Conservation (phyloP, 2,797 vertebrate species). For the Coilia nasus region DNA sequence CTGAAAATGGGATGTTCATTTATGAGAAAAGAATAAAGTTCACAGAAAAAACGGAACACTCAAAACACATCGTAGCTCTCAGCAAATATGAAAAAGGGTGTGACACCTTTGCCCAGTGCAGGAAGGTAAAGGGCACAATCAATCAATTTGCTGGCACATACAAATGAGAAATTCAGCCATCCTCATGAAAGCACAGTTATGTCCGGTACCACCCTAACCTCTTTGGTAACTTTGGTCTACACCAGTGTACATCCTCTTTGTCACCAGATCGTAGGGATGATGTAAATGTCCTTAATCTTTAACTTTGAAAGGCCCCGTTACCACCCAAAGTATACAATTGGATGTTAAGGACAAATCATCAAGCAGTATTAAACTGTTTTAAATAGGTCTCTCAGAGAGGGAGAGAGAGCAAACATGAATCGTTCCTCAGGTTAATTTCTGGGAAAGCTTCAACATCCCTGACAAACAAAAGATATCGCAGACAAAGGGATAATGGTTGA, state of each 20-base stretch:
- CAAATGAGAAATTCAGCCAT: slow-evolving; percentile 34
- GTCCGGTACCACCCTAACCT: slow-evolving; percentile 34
- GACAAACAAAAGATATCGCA: neutral
- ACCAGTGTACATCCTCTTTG: slow-evolving; percentile 40
- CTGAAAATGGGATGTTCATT: neutral
- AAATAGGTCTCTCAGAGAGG: neutral
- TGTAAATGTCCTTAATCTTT: slow-evolving; percentile 54
- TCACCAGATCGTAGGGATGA: slow-evolving; percentile 30
- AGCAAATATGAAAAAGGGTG: slow-evolving; percentile 9
- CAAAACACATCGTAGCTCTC: neutral
- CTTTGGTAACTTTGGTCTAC: slow-evolving; percentile 42
- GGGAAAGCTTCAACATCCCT: neutral
- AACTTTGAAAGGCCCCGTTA: slow-evolving; percentile 53
- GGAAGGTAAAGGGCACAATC: slow-evolving; percentile 38
- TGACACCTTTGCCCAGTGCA: neutral
- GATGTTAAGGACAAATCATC: neutral
- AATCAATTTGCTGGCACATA: slow-evolving; percentile 42
- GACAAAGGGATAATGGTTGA: neutral
- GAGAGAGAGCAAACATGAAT: neutral
- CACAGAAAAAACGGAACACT: neutral
- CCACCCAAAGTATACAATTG: slow-evolving; percentile 56
- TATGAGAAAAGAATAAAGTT: neutral
- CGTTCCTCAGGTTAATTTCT: neutral
- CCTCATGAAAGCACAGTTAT: slow-evolving; percentile 30
- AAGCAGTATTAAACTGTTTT: neutral